phyloP scores from a whole-genome alignment of 2,797 vertebrate species.

The Antennarius maculatus region DNA sequence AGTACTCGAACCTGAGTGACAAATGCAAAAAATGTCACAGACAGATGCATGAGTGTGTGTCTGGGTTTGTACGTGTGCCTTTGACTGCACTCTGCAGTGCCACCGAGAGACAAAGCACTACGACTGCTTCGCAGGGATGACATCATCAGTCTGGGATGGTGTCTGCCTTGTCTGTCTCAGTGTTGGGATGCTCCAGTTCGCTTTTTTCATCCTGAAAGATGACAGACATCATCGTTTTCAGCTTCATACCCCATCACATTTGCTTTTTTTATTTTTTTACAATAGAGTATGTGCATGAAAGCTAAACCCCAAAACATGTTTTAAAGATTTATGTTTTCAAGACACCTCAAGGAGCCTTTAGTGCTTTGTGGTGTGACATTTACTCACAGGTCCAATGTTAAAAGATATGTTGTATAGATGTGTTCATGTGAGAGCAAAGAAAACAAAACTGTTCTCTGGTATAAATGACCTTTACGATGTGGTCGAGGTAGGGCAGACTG shows the following conservation, averaged over 20 bases:
- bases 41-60: constrained; percentile 50
- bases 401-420: constrained; percentile 16
- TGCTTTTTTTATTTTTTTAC: constrained; percentile 18
- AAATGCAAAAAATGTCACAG: constrained; percentile 63
- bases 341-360: constrained; percentile 18
- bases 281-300: background rate
- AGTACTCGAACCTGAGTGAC: constrained; percentile 52
- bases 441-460: constrained; percentile 1
- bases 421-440: constrained; percentile 13
- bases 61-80: constrained; percentile 48
- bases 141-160: constrained; percentile 80
- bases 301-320: background rate
- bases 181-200: constrained; percentile 65
- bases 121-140: constrained; percentile 77
- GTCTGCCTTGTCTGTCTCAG: constrained; percentile 73
- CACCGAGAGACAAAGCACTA: constrained; percentile 79
- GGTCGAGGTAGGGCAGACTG: constrained; percentile 5
- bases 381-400: background rate
- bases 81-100: constrained; percentile 73
- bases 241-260: constrained; percentile 21
- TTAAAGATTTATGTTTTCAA: background rate
- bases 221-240: constrained; percentile 30
- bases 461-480: constrained; percentile 28
- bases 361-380: constrained; percentile 1
- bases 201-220: constrained; percentile 33